Conservation (phyloP, 2,888 invertebrate genomes). For the Druceiella hillmani region DNA sequence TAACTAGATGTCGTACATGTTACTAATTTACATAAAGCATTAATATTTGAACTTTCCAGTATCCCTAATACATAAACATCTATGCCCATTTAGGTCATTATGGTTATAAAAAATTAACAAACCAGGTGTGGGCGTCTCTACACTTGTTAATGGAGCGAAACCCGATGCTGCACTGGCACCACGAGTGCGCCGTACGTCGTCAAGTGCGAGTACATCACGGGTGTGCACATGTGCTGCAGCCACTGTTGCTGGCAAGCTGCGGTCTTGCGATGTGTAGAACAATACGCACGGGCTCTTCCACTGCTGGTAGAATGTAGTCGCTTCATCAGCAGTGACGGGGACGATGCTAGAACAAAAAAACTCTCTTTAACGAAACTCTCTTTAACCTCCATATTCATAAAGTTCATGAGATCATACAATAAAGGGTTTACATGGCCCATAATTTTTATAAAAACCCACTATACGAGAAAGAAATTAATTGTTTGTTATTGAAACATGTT, state of each 20-base stretch:
- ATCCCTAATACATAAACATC: too few species aligned
- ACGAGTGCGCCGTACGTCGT: slow-evolving; percentile 45
- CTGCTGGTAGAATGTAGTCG: slow-evolving; percentile 82
- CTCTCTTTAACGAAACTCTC: neutral
- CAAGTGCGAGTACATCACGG: slow-evolving; percentile 26
- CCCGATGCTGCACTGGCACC: slow-evolving; percentile 57
- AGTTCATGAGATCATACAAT: neutral
- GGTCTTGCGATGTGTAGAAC: slow-evolving; percentile 59
- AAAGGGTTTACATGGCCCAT: too few species aligned
- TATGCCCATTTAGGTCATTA: too few species aligned
- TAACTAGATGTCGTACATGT: too few species aligned
- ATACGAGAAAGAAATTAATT: too few species aligned
- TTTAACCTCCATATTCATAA: neutral
- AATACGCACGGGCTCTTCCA: slow-evolving; percentile 95
- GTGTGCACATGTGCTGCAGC: slow-evolving; percentile 37
- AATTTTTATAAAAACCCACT: too few species aligned
- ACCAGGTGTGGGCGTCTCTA: too few species aligned
- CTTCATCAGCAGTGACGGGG: slow-evolving; percentile 75
- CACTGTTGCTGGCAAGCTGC: slow-evolving; percentile 24
- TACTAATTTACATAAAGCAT: too few species aligned
- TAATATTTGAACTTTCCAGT: too few species aligned
- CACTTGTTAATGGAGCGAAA: slow-evolving; percentile 56
- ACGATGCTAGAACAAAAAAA: slow-evolving; percentile 41
- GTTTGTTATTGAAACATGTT: too few species aligned
- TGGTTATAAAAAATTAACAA: too few species aligned